Base-by-base conservation (phyloP, 2,797 vertebrate genomes). In the Peromyscus melanophrys region DNA sequence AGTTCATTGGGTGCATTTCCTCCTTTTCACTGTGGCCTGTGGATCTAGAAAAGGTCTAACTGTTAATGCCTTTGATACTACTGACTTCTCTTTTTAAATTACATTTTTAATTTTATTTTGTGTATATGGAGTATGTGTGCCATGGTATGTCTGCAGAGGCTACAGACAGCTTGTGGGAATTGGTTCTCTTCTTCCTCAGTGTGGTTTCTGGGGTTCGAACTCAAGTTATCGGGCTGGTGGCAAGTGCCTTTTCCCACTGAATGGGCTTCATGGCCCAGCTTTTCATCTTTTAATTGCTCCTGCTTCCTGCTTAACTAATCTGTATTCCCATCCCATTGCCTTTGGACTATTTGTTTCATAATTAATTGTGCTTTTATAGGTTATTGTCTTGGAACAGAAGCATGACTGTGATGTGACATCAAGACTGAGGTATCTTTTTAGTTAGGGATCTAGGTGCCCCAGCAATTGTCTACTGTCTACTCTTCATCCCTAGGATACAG, bases 401-500 rank as follows among this genome's bases (percentile, higher is more conserved):
- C 17, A 37, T 63, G 9, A 75, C 43, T 65, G 8, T 1, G 25
- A 12, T 69, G 6, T 49, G 27, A 40, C 29, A 34, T 34, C 31
- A 61, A 19, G 21, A 27, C 65, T 19, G 12, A 8, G 8, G 17
- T 37, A 2, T 27, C 37, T 81, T 75, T 67, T 40, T 25, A 4
- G 14, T 2, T 7, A 27, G 65, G 23, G 55, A 63, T 34, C 37
- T 40, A 27, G 31, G 4, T 57, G 37, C 4, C 12, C 46, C 80
- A 23, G 63, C 85, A 19, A 16, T 31, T 77, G 52, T 11, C 1
- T 11, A 19, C 23, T 1, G 0, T 19, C 52, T 16, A 2, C n/a
- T 65, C 23, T 65, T 31, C 17, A 16, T 34, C 46, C 59, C 2
- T 0, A 19, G 73, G 46, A 34, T 37, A 0, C 2, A 4, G 0